Base-by-base conservation (phyloP, 2,113 vertebrate genomes). In the Dryoscopus gambensis region DNA sequence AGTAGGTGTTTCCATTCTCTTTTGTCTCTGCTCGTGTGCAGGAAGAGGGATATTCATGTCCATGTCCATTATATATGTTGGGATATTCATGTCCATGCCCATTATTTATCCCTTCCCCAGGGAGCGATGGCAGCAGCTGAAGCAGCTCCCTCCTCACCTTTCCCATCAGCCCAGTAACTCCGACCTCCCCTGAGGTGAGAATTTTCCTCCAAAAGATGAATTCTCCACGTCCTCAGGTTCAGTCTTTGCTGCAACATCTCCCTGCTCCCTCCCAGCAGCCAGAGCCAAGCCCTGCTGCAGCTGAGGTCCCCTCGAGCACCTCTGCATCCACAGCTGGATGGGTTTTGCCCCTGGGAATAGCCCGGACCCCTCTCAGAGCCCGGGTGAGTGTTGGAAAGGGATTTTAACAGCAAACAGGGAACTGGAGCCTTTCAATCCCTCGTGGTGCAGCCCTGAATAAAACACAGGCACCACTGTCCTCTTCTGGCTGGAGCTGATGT, bases 211-310 rank as follows among this genome's bases (percentile, higher is more conserved):
- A 11, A 30, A 89, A 67, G 10, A 8, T 14, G 9, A 35, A 40
- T n/a, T 30, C 9, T 19, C 27, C 10, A 2, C 1, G 1, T 17
- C 17, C 15, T 35, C 19, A 28, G 27, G 52, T 27, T 31, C 80
- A 12, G 0, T 33, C 17, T n/a, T 24, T 8, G 1, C 4, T 17
- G 39, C 19, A 8, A 0, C 0, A 3, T 5, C 5, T 27, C 84
- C 20, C 77, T 27, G 37, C 37, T 65, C 7, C 31, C 15, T 24
- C 12, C 11, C 62, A 22, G 65, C 60, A 47, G 17, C 55, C 42
- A 2, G 8, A 74, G 22, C 60, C 5, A 7, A 20, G 60, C 30
- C 13, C 19, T 44, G n/a, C 47, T 9, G 57, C 21, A 23, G 40
- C 30, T 4, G 0, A 1, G 4, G 28, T 31, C 64, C 44, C 33